Evolutionary conservation across 2,888 invertebrate species (phyloP).

Genomic region (Erebia palarica): DNA sequence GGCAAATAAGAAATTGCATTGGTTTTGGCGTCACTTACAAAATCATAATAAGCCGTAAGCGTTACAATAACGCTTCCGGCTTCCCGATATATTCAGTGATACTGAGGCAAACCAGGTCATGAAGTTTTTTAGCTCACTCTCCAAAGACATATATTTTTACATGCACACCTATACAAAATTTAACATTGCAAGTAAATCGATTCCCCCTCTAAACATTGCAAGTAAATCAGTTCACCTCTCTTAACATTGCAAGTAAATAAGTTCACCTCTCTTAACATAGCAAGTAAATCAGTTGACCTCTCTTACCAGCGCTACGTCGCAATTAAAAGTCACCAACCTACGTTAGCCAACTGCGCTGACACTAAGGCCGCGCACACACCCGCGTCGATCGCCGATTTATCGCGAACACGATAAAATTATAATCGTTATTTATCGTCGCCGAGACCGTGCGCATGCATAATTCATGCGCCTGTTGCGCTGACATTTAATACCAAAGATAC

Average conservation of each 20-base stretch:
- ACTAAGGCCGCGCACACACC: constrained; percentile 50
- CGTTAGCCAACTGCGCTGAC: constrained; percentile 44
- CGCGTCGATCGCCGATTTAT: constrained; percentile 70
- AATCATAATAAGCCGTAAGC: too few relatives aligned
- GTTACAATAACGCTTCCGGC: too few relatives aligned
- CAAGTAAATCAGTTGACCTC: neutral
- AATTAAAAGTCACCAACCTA: constrained; percentile 54
- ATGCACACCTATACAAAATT: too few relatives aligned
- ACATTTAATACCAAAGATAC: constrained; percentile 39
- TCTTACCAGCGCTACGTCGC: constrained; percentile 43
- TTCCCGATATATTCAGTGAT: too few relatives aligned
- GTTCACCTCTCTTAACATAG: neutral
- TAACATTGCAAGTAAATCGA: neutral
- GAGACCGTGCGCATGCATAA: constrained; percentile 71
- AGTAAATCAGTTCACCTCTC: neutral
- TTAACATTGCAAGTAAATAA: constrained; percentile 44
- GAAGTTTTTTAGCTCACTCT: too few relatives aligned
- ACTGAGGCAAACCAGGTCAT: too few relatives aligned
- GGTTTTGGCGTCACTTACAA: too few relatives aligned
- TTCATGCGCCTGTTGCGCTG: constrained; percentile 66
- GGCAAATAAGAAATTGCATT: too few relatives aligned
- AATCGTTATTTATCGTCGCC: constrained; percentile 75
- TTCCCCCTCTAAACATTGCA: too few relatives aligned
- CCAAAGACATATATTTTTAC: too few relatives aligned
- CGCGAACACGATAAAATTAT: constrained; percentile 75